Evolutionary conservation across 2,797 vertebrate genomes (phyloP), one percentile per base, ranked within the genome.

Genomic region (Neostethus bicornis): DNA sequence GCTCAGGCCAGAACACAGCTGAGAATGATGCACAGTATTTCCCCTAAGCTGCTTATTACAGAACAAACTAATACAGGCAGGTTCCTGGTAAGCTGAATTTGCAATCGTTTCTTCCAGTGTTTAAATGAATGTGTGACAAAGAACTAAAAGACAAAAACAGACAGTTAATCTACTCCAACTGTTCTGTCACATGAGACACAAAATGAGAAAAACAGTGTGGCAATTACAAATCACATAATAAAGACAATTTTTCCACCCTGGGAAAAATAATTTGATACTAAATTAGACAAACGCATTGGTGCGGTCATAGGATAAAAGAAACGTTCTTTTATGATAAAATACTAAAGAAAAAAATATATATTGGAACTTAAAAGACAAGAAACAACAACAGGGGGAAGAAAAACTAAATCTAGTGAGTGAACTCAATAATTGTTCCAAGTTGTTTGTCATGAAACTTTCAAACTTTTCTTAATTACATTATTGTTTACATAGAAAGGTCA

Each of bases 31-130:
- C 63, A 71, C 59, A 73, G 62, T 6, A 28, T 77, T 79, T 51
- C 62, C 75, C 67, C 53, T 50, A 21, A 75, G 75, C 67, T 32
- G 4, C 61, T 73, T 83, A 82, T 85, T 77, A 85, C 83, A 66
- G 41, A 61, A 63, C 67, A 80, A 81, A 83, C 49, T 73, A 52
- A 80, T 83, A 51, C 16, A 47, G 52, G 70, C 51, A 62, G 72
- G 51, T 52, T 55, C 63, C 68, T 57, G 61, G 66, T 52, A 79
- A 85, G 82, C 74, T 61, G 45, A 67, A 81, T 83, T 73, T 75
- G 53, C 42, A 17, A 14, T 38, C 38, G 58, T 51, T 63, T 79
- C 62, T 70, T 45, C 56, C 41, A 28, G 20, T 44, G 55, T 1
- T 6, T 55, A 28, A 19, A 39, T 46, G 13, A 37, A 26, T 2